These are phyloP conservation scores for Bufo bufo DNA, from an alignment of 2,113 vertebrate genomes.

Conservation along the genomic window DNA sequence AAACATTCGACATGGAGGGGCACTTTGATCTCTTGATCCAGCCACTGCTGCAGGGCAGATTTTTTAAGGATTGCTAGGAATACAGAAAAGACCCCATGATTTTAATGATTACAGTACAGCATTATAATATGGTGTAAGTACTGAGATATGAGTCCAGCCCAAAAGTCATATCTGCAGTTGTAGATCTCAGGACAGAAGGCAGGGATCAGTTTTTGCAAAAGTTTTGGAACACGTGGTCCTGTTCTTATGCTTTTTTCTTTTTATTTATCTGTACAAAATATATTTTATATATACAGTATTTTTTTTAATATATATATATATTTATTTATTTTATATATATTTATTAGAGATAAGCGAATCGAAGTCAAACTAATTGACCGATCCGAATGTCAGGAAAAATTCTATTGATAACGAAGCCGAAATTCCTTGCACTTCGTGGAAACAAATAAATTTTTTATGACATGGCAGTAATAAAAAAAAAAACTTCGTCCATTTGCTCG, in stretches of 20 bases:
- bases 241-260: background rate
- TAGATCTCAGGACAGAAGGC: background rate
- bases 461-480: too few relatives aligned
- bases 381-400: too few relatives aligned
- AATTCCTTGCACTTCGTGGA: too few relatives aligned
- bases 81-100: constrained; percentile 44
- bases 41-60: constrained; percentile 49
- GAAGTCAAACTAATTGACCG: too few relatives aligned
- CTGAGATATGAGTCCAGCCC: background rate
- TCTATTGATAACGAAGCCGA: too few relatives aligned
- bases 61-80: constrained; percentile 50
- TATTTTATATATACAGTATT: too few relatives aligned
- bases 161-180: background rate
- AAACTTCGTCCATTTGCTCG: too few relatives aligned
- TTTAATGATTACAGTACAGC: constrained; percentile 27
- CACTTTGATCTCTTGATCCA: constrained; percentile 53
- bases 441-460: too few relatives aligned
- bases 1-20: constrained; percentile 40
- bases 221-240: background rate
- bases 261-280: background rate
- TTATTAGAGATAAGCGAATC: too few relatives aligned
- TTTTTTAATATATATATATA: too few relatives aligned
- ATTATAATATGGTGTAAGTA: constrained; percentile 42
- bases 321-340: too few relatives aligned
- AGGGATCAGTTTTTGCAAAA: background rate